A percentile compares a stretch with the other conserved stretches of the same genome.
Conservation (phyloP, 2,113 vertebrate genomes). For the Sylvia atricapilla region DNA sequence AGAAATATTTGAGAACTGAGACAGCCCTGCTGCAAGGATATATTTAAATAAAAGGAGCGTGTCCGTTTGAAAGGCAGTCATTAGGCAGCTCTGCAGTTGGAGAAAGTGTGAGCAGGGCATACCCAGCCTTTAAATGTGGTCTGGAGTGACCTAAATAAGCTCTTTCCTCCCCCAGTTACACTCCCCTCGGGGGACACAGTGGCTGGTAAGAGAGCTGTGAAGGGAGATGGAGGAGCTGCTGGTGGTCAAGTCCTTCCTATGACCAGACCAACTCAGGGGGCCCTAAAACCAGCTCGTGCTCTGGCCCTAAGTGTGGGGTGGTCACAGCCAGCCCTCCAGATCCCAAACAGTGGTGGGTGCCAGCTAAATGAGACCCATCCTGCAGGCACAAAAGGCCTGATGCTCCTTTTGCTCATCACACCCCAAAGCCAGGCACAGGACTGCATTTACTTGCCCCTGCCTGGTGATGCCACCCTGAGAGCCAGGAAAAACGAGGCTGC, state of each 20-base stretch:
- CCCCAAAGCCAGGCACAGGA: neutral
- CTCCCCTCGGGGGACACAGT: neutral
- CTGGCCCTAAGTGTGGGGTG: neutral
- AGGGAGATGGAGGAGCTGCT: neutral
- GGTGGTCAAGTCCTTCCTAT: neutral
- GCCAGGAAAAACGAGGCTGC: neutral
- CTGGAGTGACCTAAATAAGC: slow-evolving; percentile 23
- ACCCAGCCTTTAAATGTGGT: neutral
- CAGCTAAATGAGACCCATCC: neutral
- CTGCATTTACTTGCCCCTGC: neutral
- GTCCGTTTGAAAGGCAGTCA: neutral
- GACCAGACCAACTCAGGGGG: neutral
- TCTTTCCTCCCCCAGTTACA: neutral
- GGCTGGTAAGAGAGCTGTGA: neutral
- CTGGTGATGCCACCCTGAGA: neutral
- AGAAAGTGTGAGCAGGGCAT: neutral
- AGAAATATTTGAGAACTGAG: slow-evolving; percentile 45
- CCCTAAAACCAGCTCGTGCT: rapidly evolving
- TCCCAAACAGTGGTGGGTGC: neutral
- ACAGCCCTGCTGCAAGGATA: neutral
- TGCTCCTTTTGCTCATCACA: neutral
- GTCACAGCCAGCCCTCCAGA: neutral
- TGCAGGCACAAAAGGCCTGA: neutral
- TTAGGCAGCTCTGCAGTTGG: neutral
- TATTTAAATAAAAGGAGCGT: neutral